phyloP scores from a whole-genome alignment of 1,140 invertebrate species.

The Artemia franciscana region DNA sequence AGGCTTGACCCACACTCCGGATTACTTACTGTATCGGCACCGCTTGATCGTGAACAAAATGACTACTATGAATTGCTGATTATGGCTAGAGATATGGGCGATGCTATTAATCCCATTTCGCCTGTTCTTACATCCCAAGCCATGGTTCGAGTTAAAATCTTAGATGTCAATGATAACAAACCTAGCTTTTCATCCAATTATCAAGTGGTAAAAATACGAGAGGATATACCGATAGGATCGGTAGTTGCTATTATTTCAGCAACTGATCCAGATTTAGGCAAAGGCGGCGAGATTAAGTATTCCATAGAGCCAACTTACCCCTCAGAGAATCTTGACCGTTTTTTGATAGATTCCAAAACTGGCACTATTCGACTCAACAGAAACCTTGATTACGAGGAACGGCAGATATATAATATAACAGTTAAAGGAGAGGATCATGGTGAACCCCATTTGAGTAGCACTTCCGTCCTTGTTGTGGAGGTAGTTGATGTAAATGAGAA shows the following conservation, averaged over 20 bases:
- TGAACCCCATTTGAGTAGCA: slow-evolving; percentile 35
- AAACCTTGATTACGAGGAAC: slow-evolving; percentile 58
- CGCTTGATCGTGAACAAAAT: slow-evolving; percentile 58
- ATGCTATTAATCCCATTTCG: slow-evolving; percentile 22
- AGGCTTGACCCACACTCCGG: slow-evolving; percentile 50
- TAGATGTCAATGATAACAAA: slow-evolving; percentile 78
- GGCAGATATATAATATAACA: slow-evolving; percentile 63
- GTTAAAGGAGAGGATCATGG: slow-evolving; percentile 58
- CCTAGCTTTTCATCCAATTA: slow-evolving; percentile 38
- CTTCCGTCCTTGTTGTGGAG: slow-evolving; percentile 52
- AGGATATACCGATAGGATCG: slow-evolving; percentile 62
- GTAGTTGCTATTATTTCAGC: slow-evolving; percentile 32
- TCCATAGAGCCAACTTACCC: slow-evolving; percentile 37
- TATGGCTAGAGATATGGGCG: slow-evolving; percentile 49
- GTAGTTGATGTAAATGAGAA: slow-evolving; percentile 86
- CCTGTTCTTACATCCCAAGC: slow-evolving; percentile 43
- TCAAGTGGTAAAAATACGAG: slow-evolving; percentile 56
- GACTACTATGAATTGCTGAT: slow-evolving; percentile 60
- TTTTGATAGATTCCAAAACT: slow-evolving; percentile 54
- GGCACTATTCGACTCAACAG: slow-evolving; percentile 54
- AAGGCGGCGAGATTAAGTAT: slow-evolving; percentile 43
- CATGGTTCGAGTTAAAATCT: slow-evolving; percentile 43
- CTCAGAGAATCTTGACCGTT: slow-evolving; percentile 20
- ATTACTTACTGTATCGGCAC: slow-evolving; percentile 41
- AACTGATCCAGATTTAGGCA: slow-evolving; percentile 58